Evolutionary conservation across 2,888 invertebrate species (phyloP).

Genomic region (Aproaerema taeniolella): DNA sequence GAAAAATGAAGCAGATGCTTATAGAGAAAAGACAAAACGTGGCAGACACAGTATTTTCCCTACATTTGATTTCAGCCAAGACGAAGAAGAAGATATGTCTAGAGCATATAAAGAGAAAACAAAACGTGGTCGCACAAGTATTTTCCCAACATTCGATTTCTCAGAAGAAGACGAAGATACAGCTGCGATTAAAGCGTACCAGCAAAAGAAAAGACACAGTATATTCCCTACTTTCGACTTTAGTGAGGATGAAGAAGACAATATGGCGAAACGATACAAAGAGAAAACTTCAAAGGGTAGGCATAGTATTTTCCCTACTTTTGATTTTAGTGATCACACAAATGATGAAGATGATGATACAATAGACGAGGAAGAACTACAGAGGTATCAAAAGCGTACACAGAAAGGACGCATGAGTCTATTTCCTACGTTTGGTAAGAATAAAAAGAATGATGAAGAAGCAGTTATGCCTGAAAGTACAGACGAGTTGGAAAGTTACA

Average conservation of each 20-base stretch:
- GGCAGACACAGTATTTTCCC: conserved; percentile 39
- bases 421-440: conserved; percentile 61
- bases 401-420: conserved; percentile 60
- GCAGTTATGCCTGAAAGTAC: conserved; percentile 62
- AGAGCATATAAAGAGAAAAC: conserved; percentile 52
- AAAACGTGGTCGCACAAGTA: conserved; percentile 53
- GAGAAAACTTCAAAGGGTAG: conserved; percentile 57
- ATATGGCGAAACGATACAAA: conserved; percentile 47
- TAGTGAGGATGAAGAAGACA: conserved; percentile 50
- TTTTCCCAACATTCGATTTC: conserved; percentile 62
- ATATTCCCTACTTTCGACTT: conserved; percentile 63
- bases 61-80: conserved; percentile 38
- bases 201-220: conserved; percentile 56
- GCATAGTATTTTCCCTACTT: conserved; percentile 62
- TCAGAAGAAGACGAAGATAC: conserved; percentile 63
- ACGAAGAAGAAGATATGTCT: conserved; percentile 34
- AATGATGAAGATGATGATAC: conserved; percentile 56
- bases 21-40: conserved; percentile 29
- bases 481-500: conserved; percentile 62
- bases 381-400: conserved; percentile 59
- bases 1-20: conserved; percentile 44
- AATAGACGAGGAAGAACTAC: conserved; percentile 60
- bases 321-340: conserved; percentile 51
- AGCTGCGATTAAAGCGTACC: conserved; percentile 39
- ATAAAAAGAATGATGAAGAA: conserved; percentile 53